phyloP scores from a whole-genome alignment of 2,797 vertebrate species.

The Podarcis lilfordi region DNA sequence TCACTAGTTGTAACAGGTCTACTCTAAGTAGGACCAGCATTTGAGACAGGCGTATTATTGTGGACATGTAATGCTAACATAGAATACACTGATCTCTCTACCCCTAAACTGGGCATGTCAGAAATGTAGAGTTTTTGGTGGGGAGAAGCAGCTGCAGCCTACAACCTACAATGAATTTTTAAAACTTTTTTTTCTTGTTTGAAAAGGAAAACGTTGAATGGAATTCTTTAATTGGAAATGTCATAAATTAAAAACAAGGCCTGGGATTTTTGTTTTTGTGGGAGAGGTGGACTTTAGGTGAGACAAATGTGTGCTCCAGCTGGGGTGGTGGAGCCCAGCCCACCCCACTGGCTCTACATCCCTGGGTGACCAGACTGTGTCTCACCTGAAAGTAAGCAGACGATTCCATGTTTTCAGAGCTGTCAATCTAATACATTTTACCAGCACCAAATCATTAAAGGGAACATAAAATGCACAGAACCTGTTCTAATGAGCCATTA shows the following conservation, averaged over 20 bases:
- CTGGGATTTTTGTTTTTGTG: too few relatives aligned
- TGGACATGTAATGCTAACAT: too few relatives aligned
- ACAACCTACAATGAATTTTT: background rate
- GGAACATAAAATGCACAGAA: background rate
- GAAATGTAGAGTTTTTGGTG: background rate
- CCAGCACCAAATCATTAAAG: constrained; percentile 18
- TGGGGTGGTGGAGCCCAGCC: background rate
- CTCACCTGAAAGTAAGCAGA: background rate
- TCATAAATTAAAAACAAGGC: background rate
- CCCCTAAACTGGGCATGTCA: background rate
- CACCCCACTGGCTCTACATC: background rate
- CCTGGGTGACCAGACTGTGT: background rate
- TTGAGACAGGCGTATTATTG: too few relatives aligned
- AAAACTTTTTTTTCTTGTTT: background rate
- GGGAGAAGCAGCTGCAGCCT: background rate
- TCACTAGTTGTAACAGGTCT: too few relatives aligned
- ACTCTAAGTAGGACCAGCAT: too few relatives aligned
- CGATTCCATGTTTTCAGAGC: background rate
- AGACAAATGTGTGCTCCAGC: background rate
- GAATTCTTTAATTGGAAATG: background rate
- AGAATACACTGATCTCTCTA: too few relatives aligned
- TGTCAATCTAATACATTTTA: background rate
- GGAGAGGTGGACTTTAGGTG: background rate
- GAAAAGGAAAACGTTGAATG: too few relatives aligned
- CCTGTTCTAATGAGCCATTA: background rate